phyloP scores from a whole-genome alignment of 1,140 invertebrate species.

The Aporrectodea caliginosa region DNA sequence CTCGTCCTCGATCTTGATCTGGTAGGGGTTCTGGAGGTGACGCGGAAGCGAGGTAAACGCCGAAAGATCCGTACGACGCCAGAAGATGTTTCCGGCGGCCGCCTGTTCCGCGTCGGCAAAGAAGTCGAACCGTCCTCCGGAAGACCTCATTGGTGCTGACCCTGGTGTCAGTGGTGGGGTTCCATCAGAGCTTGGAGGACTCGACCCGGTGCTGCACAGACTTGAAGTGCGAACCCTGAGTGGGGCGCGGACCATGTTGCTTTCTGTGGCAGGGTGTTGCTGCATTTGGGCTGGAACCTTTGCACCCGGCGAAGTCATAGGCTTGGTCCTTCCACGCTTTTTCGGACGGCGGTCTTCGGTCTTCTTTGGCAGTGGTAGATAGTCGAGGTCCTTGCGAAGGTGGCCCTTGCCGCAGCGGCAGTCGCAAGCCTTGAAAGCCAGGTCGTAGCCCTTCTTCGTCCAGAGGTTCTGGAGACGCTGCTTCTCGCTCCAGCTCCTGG shows the following conservation, averaged over 20 bases:
- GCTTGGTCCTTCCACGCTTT: slow-evolving; percentile 57
- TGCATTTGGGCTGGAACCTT: slow-evolving; percentile 39
- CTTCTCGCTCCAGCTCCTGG: slow-evolving; percentile 86
- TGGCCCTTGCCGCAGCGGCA: slow-evolving; percentile 77
- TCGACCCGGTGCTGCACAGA: slow-evolving; percentile 45
- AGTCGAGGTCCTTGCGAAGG: slow-evolving; percentile 88
- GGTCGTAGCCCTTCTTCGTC: slow-evolving; percentile 95
- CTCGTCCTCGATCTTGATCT: slow-evolving; percentile 79
- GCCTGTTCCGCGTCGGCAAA: slow-evolving; percentile 64
- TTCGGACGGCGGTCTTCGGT: slow-evolving; percentile 43
- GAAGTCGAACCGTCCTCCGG: slow-evolving; percentile 71
- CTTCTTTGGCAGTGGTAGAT: slow-evolving; percentile 65
- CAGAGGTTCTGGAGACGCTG: slow-evolving; percentile 90
- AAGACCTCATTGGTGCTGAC: slow-evolving; percentile 30
- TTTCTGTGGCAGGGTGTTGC: slow-evolving; percentile 32
- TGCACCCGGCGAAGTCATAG: slow-evolving; percentile 39
- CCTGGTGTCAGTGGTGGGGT: slow-evolving; percentile 34
- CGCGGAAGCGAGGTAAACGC: slow-evolving; percentile 89
- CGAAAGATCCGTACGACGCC: slow-evolving; percentile 83
- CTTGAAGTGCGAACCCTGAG: slow-evolving; percentile 39
- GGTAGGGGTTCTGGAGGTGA: slow-evolving; percentile 89
- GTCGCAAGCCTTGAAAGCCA: slow-evolving; percentile 81
- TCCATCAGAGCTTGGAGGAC: slow-evolving; percentile 42
- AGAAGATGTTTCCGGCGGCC: slow-evolving; percentile 43
- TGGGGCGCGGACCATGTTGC: slow-evolving; percentile 28